These are phyloP conservation scores for Coracias cyanogaster DNA, from an alignment of 2,797 vertebrate genomes.

Conservation along the genomic window DNA sequence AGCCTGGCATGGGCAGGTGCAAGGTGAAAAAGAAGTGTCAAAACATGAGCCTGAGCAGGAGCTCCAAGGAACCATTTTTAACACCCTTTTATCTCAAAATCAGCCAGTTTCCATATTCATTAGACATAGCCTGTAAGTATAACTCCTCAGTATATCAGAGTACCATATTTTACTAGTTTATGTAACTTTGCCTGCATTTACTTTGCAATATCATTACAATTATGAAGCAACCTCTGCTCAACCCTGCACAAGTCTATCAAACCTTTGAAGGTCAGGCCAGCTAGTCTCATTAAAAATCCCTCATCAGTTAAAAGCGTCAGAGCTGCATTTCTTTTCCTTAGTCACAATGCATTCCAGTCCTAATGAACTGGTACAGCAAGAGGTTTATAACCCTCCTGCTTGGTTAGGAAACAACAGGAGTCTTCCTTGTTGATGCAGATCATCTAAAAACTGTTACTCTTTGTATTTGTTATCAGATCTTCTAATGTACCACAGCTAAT, in stretches of 20 bases:
- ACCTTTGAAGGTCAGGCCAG: not conserved
- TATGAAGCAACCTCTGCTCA: not conserved
- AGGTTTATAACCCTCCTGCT: slow-evolving; percentile 3
- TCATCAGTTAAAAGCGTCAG: not conserved
- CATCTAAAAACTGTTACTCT: not conserved
- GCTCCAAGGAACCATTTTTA: not conserved
- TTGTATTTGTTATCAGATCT: slow-evolving; percentile 30
- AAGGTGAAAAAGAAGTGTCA: not conserved
- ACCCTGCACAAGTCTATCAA: not conserved
- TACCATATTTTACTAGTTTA: not conserved
- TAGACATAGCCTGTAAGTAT: not conserved
- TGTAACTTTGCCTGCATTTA: not conserved
- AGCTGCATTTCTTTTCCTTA: slow-evolving; percentile 2
- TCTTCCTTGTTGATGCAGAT: not conserved
- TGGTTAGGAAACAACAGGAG: not conserved
- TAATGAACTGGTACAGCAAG: not conserved
- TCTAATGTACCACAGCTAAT: not conserved
- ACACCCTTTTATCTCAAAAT: not conserved
- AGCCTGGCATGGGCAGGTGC: not conserved
- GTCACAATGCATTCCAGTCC: not conserved
- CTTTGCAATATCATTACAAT: not conserved
- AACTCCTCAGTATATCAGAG: not conserved
- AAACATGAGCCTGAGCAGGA: not conserved
- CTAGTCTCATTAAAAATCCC: not conserved
- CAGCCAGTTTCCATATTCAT: not conserved